Conservation (phyloP, 2,888 invertebrate genomes). For the Mactromeris polynyma region DNA sequence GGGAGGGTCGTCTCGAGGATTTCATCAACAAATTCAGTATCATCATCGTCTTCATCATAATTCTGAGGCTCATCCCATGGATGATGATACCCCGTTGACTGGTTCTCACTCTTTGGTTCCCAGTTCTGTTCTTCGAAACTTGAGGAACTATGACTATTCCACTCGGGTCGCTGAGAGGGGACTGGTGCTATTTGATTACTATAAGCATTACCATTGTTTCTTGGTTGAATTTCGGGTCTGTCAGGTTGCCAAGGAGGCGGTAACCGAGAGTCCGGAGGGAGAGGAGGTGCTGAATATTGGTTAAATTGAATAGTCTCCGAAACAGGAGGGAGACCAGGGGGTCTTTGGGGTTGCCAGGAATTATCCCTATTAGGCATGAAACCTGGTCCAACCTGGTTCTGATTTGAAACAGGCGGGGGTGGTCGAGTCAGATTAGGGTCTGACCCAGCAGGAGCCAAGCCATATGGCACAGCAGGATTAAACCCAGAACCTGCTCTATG, state of each 20-base stretch:
- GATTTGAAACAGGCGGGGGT: slow-evolving; percentile 8
- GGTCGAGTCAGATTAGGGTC: background rate
- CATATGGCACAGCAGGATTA: slow-evolving; percentile 31
- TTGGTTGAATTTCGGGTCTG: background rate
- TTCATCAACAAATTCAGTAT: slow-evolving; percentile 47
- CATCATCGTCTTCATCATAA: slow-evolving; percentile 65
- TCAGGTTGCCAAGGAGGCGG: slow-evolving; percentile 47
- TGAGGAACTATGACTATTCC: slow-evolving; percentile 31
- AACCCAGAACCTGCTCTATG: slow-evolving; percentile 5
- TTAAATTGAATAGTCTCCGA: background rate
- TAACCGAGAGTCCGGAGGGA: slow-evolving; percentile 31
- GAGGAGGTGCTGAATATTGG: slow-evolving; percentile 40
- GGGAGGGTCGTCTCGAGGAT: slow-evolving; percentile 64
- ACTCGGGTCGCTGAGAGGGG: slow-evolving; percentile 36
- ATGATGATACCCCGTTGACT: slow-evolving; percentile 52
- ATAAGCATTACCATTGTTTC: slow-evolving; percentile 5
- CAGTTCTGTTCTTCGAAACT: slow-evolving; percentile 34
- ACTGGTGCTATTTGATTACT: slow-evolving; percentile 48
- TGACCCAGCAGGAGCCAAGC: slow-evolving; percentile 10
- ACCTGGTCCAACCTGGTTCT: slow-evolving; percentile 27
- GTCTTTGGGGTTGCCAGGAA: slow-evolving; percentile 39
- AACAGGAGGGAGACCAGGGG: slow-evolving; percentile 18
- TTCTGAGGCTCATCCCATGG: slow-evolving; percentile 64
- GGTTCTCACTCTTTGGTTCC: slow-evolving; percentile 11
- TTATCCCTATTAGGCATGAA: slow-evolving; percentile 38